A percentile compares a stretch with the other conserved stretches of the same genome.
Conservation (phyloP, 1,140 invertebrate genomes). For the Cotesia vestalis region DNA sequence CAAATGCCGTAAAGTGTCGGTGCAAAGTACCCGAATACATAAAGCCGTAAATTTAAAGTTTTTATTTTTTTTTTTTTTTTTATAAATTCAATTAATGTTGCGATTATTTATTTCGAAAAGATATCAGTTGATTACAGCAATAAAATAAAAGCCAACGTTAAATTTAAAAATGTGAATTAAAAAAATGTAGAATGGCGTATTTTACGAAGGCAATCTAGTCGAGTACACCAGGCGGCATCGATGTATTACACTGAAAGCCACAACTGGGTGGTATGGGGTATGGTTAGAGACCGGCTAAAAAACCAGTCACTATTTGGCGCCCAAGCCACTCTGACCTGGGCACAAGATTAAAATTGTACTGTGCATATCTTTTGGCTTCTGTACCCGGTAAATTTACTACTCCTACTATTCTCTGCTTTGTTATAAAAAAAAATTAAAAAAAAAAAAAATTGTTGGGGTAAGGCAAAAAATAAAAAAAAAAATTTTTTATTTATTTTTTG, state of each 20-base stretch:
- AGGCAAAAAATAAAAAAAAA: too few species aligned
- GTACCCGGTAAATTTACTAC: not conserved
- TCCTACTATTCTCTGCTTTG: not conserved
- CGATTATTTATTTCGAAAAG: too few species aligned
- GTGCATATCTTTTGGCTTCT: constrained; percentile 12
- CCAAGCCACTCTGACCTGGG: not conserved
- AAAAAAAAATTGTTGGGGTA: too few species aligned
- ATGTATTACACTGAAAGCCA: constrained; percentile 10
- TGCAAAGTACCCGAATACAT: too few species aligned
- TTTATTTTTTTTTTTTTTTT: too few species aligned
- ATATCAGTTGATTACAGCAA: not conserved
- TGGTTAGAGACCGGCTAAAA: constrained; percentile 4
- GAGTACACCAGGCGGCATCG: constrained; percentile 14
- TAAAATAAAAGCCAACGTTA: not conserved
- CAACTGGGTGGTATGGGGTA: not conserved
- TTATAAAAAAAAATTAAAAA: not conserved
- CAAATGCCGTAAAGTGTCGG: too few species aligned
- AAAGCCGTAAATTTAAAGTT: too few species aligned
- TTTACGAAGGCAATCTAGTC: constrained; percentile 21
- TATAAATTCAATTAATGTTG: too few species aligned
- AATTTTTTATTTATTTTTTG: too few species aligned
- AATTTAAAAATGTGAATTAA: constrained; percentile 8
- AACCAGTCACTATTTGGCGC: constrained; percentile 9
- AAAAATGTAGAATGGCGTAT: constrained; percentile 3
- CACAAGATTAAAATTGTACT: constrained; percentile 8